Conservation (phyloP, 2,888 invertebrate species). For the Trypoxylon attenuatum region DNA sequence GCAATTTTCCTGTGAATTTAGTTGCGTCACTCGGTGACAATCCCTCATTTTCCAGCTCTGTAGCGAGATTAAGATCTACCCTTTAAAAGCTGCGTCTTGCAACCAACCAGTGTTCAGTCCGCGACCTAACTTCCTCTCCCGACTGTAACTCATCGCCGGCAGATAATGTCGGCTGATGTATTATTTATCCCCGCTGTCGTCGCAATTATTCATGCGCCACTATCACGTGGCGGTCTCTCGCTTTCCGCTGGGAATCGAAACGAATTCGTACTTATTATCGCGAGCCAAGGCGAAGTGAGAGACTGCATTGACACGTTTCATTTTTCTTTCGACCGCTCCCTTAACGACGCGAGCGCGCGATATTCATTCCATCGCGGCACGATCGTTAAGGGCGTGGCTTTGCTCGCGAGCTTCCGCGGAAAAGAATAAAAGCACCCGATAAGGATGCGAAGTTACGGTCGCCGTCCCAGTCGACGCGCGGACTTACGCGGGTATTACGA, state of each 20-base stretch:
- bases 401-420: slow-evolving; percentile 12
- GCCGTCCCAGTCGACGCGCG: no score
- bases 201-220: slow-evolving; percentile 71
- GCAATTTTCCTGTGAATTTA: slow-evolving; percentile 42
- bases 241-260: slow-evolving; percentile 68
- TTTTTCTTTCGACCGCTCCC: slow-evolving; percentile 48
- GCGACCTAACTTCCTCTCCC: slow-evolving; percentile 48
- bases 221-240: slow-evolving; percentile 56
- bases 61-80: slow-evolving; percentile 70
- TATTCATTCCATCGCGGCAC: slow-evolving; percentile 1
- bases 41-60: slow-evolving; percentile 60
- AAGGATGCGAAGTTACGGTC: not conserved
- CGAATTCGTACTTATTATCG: slow-evolving; percentile 63
- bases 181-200: slow-evolving; percentile 67
- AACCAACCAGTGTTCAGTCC: slow-evolving; percentile 19
- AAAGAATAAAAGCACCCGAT: not conserved
- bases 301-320: slow-evolving; percentile 40
- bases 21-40: slow-evolving; percentile 51
- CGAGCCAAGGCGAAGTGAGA: slow-evolving; percentile 34
- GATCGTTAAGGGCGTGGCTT: slow-evolving; percentile 22
- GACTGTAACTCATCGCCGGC: slow-evolving; percentile 65
- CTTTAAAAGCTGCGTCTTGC: slow-evolving; percentile 58
- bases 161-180: slow-evolving; percentile 70
- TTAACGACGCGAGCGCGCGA: slow-evolving; percentile 17
- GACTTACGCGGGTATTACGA: not conserved